phyloP scores from a whole-genome alignment of 1,140 invertebrate species.

The Elymnias hypermnestra region DNA sequence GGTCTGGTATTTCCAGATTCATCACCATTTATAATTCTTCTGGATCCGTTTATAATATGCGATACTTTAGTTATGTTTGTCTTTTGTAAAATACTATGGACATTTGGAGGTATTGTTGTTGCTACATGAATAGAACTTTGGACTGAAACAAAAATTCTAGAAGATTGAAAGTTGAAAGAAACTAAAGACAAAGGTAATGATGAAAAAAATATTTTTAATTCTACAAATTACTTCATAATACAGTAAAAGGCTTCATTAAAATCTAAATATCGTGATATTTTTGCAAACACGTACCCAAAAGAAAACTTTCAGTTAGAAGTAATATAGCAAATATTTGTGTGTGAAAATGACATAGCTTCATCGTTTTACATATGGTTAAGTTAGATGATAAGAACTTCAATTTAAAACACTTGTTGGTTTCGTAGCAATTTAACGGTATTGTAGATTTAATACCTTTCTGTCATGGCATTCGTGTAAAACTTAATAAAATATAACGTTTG shows the following conservation, averaged over 20 bases:
- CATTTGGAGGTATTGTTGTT: constrained; percentile 28
- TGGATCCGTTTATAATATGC: constrained; percentile 28
- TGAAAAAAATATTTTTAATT: no score
- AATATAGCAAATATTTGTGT: not conserved
- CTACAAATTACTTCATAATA: no score
- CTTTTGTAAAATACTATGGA: constrained; percentile 27
- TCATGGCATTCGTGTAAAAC: no score
- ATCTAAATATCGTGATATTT: no score
- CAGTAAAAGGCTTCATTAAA: no score
- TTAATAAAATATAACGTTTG: no score
- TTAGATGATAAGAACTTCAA: not conserved
- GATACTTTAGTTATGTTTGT: constrained; percentile 28
- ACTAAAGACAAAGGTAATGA: no score
- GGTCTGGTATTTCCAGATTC: constrained; percentile 30
- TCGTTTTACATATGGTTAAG: not conserved
- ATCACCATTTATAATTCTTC: constrained; percentile 38
- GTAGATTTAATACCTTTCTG: no score
- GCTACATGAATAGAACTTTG: constrained; percentile 20
- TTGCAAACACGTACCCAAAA: not conserved
- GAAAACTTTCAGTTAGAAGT: not conserved
- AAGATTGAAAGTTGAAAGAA: no score
- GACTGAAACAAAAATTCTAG: constrained; percentile 22
- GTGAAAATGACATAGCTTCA: constrained; percentile 2
- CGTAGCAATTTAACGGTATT: no score
- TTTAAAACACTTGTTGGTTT: not conserved